These are phyloP conservation scores for Psilopsiagon aurifrons DNA, from an alignment of 2,113 vertebrate genomes.

Conservation along the genomic window DNA sequence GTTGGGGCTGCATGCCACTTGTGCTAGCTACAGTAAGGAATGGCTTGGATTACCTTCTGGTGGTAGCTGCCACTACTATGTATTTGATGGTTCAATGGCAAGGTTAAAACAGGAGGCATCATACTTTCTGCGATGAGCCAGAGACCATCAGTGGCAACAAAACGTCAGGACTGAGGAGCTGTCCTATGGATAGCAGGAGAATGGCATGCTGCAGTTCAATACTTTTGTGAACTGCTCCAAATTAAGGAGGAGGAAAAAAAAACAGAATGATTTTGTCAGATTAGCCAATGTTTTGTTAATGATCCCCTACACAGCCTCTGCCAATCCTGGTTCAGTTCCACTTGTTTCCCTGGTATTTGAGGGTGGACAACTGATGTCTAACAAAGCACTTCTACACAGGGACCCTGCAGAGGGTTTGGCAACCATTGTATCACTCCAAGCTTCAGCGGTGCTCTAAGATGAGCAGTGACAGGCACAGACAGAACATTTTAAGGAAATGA, in stretches of 20 bases:
- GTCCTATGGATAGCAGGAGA: background rate
- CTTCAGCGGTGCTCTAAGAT: background rate
- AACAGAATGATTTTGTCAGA: background rate
- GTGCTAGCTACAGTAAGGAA: rapidly evolving
- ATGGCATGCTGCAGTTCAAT: background rate
- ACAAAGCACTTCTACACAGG: background rate
- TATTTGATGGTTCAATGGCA: background rate
- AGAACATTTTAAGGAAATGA: background rate
- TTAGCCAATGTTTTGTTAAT: background rate
- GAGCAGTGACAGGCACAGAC: background rate
- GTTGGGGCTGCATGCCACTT: background rate
- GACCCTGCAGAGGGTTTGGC: background rate
- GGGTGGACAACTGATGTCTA: background rate
- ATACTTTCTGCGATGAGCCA: background rate
- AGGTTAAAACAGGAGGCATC: background rate
- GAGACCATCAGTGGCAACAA: background rate
- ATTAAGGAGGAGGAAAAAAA: background rate
- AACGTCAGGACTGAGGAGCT: rapidly evolving
- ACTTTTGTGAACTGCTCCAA: background rate
- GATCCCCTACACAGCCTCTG: background rate
- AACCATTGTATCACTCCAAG: background rate
- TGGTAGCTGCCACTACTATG: background rate
- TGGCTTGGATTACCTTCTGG: background rate
- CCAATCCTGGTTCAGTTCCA: background rate
- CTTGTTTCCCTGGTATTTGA: background rate